Evolutionary conservation across 1,140 invertebrate species (phyloP).

Genomic region (Ceratina australensis): DNA sequence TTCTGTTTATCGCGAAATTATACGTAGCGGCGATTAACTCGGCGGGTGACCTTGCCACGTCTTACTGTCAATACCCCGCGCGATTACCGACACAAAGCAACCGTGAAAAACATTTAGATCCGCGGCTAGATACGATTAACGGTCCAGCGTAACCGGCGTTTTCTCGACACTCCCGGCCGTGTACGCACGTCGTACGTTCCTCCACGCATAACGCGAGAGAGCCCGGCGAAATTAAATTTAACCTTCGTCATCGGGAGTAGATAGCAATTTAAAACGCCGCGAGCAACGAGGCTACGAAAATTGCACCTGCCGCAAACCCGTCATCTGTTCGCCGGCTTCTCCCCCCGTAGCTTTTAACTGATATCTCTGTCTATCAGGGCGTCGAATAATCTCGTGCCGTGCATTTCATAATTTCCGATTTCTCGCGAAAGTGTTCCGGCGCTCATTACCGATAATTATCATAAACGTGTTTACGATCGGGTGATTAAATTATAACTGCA

Average conservation of each 20-base stretch:
- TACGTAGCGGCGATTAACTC: constrained; percentile 10
- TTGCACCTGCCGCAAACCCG: constrained; percentile 24
- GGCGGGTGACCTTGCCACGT: constrained; percentile 16
- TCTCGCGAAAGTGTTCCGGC: too few species aligned
- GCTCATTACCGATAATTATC: too few species aligned
- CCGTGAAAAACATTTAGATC: constrained; percentile 42
- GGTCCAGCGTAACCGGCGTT: constrained; percentile 9
- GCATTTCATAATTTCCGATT: too few species aligned
- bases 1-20: constrained; percentile 35
- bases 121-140: constrained; percentile 25
- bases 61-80: constrained; percentile 17
- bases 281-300: constrained; percentile 28
- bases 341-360: background rate
- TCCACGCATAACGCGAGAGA: background rate
- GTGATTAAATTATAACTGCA: too few species aligned
- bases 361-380: constrained; percentile 5
- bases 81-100: constrained; percentile 37
- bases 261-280: constrained; percentile 8
- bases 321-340: background rate
- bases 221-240: constrained; percentile 20
- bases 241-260: background rate
- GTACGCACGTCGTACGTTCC: background rate
- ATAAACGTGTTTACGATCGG: too few species aligned
- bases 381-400: background rate
- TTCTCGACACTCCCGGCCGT: background rate